Conservation (phyloP, 2,888 invertebrate species). For the Lacanobia oleracea region DNA sequence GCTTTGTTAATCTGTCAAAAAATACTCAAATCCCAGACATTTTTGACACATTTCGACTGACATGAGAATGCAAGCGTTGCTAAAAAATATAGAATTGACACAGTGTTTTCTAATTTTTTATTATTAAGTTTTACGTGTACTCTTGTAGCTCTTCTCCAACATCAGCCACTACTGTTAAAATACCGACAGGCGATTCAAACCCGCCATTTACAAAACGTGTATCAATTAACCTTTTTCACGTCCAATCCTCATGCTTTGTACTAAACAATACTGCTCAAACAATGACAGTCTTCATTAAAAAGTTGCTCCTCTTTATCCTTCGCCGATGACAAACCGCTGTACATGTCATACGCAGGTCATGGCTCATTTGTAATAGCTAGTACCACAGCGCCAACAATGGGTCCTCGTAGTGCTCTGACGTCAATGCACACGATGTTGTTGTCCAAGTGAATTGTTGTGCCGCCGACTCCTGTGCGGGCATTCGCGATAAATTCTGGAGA, state of each 20-base stretch:
- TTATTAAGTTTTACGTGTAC: not conserved
- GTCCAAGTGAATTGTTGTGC: conserved; percentile 83
- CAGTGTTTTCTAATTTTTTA: not conserved
- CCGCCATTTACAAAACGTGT: not conserved
- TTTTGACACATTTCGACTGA: too few relatives aligned
- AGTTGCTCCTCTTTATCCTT: conserved; percentile 53
- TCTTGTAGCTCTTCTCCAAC: not conserved
- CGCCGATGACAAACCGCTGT: conserved; percentile 61
- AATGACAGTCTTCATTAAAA: conserved; percentile 49
- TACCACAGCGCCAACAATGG: conserved; percentile 70
- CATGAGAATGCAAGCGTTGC: too few relatives aligned
- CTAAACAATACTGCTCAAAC: conserved; percentile 13
- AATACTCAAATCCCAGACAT: too few relatives aligned
- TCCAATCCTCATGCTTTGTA: conserved; percentile 8
- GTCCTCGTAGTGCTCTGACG: conserved; percentile 70
- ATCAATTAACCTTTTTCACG: too few relatives aligned
- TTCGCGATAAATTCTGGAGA: conserved; percentile 85
- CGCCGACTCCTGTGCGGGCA: conserved; percentile 71
- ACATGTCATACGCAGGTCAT: conserved; percentile 74
- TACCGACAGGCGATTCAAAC: not conserved
- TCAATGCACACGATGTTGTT: conserved; percentile 77
- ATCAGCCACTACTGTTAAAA: not conserved
- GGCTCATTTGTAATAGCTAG: conserved; percentile 80
- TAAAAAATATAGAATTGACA: too few relatives aligned
- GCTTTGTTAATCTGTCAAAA: too few relatives aligned